These are phyloP conservation scores for Trichonephila clavata DNA, from an alignment of 1,140 invertebrate species.

Conservation along the genomic window DNA sequence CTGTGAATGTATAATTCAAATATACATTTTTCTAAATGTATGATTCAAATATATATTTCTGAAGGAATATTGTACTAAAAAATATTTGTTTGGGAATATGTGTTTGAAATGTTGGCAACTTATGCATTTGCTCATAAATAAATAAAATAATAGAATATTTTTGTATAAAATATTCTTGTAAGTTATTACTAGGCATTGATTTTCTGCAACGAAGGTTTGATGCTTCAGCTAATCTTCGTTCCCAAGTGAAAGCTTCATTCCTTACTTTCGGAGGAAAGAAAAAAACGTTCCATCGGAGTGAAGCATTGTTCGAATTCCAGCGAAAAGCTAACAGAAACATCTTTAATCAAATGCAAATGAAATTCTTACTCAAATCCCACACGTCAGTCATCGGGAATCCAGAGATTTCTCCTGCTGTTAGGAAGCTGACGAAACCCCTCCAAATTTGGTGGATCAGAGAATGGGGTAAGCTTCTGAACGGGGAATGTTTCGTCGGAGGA, in stretches of 20 bases:
- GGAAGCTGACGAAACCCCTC: not conserved
- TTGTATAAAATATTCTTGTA: no score
- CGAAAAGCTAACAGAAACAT: not conserved
- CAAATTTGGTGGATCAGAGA: not conserved
- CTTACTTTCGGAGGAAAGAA: not conserved
- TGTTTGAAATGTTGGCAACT: no score
- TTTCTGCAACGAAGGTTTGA: not conserved
- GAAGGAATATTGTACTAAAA: no score
- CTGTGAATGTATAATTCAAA: no score
- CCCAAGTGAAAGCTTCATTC: not conserved
- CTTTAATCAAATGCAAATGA: not conserved
- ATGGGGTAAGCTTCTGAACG: not conserved
- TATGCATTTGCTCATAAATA: no score
- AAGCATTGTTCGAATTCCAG: not conserved
- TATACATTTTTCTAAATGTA: no score
- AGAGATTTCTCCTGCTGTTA: not conserved
- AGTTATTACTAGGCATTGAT: not conserved
- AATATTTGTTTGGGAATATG: no score
- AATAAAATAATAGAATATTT: no score
- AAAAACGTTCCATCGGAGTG: not conserved
- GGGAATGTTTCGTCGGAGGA: not conserved
- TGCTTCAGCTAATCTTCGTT: not conserved
- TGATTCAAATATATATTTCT: no score
- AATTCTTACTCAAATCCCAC: not conserved
- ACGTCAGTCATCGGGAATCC: not conserved